Evolutionary conservation across 1,140 invertebrate species (phyloP), one percentile per base, ranked within the genome.

Genomic region (Galleria mellonella): DNA sequence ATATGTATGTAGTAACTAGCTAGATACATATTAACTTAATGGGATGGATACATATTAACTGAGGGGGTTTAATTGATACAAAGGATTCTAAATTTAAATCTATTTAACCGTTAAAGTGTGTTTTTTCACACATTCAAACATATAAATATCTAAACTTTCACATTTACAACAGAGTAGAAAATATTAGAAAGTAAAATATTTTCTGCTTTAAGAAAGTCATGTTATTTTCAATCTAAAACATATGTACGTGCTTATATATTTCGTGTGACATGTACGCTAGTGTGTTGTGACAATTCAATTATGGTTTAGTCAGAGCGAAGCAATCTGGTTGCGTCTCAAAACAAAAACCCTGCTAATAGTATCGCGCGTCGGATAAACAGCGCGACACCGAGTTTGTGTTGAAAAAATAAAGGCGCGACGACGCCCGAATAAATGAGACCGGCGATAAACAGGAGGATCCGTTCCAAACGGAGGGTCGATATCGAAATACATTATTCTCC

Each of bases 401-500:
- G 62, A 82, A 85, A 83, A 83, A 79, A 85, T 83, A 82, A 85
- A 83, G 72, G 73, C 75, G 78, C 72, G 72, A 82, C 82, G 78
- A 78, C 75, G 71, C 67, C 71, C 77, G 82, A 82, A 83, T 83
- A 83, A 78, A 83, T 82, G 82, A 83, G 75, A 76, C 66, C 70
- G 74, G 64, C 82, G 82, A 85, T 85, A 85, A 83, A 85, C 78
- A 83, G 74, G 75, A 81, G 74, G 77, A 83, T 81, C 76, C 78
- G 74, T 74, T 72, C 61, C 62, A 62, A 72, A 55, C 71, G 68
- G 69, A 78, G 78, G 77, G 82, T 83, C 82, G 77, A 81, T 85
- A 85, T 69, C 79, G 78, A 86, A 81, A 86, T 86, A 86, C 78
- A 83, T 86, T 83, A 86, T 86, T 81, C 82, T 69, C 78, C 75